Conservation (phyloP, 2,888 invertebrate species). For the Drosophila mulleri region DNA sequence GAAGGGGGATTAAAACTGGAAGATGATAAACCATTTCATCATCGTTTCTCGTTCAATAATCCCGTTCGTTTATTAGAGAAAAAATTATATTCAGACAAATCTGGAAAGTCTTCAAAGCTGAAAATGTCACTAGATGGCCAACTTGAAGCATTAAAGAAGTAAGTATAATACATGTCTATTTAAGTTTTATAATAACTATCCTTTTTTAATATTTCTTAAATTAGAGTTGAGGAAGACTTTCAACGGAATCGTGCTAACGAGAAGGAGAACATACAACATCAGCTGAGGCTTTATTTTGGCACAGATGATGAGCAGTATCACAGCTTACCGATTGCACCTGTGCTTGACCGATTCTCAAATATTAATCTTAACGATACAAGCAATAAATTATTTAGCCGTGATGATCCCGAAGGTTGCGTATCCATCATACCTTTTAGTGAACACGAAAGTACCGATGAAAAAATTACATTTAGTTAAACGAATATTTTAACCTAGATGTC, state of each 20-base stretch:
- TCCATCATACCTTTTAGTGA: slow-evolving; percentile 81
- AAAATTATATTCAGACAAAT: slow-evolving; percentile 89
- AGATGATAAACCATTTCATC: slow-evolving; percentile 83
- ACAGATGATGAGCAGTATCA: slow-evolving; percentile 86
- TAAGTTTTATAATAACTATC: not conserved
- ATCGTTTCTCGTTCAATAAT: slow-evolving; percentile 93
- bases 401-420: slow-evolving; percentile 90
- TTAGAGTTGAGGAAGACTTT: slow-evolving; percentile 93
- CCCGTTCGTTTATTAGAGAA: slow-evolving; percentile 93
- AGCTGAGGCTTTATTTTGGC: slow-evolving; percentile 87
- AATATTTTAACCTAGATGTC: slow-evolving; percentile 28
- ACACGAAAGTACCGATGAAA: slow-evolving; percentile 35
- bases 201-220: not conserved
- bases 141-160: slow-evolving; percentile 92
- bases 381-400: slow-evolving; percentile 84
- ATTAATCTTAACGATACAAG: slow-evolving; percentile 47
- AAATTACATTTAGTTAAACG: slow-evolving; percentile 14
- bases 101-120: slow-evolving; percentile 91
- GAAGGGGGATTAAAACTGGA: slow-evolving; percentile 33
- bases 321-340: slow-evolving; percentile 86
- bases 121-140: slow-evolving; percentile 92
- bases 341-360: slow-evolving; percentile 37
- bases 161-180: not conserved
- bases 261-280: slow-evolving; percentile 91
- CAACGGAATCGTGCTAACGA: slow-evolving; percentile 92